Conservation (phyloP, 2,888 invertebrate genomes). For the Chorisops tibialis region DNA sequence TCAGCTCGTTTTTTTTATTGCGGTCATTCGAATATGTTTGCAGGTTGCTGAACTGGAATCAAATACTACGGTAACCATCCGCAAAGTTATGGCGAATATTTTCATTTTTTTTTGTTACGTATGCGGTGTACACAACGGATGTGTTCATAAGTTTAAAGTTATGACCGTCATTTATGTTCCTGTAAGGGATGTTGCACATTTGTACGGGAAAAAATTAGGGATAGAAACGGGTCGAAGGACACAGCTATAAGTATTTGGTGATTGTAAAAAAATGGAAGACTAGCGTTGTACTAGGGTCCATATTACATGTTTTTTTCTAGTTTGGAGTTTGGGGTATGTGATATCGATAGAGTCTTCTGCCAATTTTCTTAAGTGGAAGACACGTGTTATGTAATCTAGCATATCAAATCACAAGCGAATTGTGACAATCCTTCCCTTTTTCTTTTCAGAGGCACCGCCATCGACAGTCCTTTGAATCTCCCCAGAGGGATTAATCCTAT, state of each 20-base stretch:
- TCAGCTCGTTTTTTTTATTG: slow-evolving; percentile 33
- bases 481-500: slow-evolving; percentile 18
- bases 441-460: not conserved
- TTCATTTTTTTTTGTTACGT: slow-evolving; percentile 16
- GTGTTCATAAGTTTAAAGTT: slow-evolving; percentile 31
- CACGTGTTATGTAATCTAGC: slow-evolving; percentile 31
- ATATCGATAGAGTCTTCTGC: too few species aligned
- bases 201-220: not conserved
- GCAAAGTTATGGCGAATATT: slow-evolving; percentile 33
- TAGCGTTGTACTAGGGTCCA: not conserved
- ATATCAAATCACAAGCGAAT: slow-evolving; percentile 27
- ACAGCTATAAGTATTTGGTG: too few species aligned
- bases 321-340: too few species aligned
- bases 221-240: too few species aligned
- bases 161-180: slow-evolving; percentile 33
- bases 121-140: slow-evolving; percentile 12
- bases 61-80: slow-evolving; percentile 32
- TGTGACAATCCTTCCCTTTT: slow-evolving; percentile 14
- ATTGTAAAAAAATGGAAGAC: not conserved
- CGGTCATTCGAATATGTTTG: slow-evolving; percentile 34
- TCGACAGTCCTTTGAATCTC: slow-evolving; percentile 2
- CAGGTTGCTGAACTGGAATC: slow-evolving; percentile 34
- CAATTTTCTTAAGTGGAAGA: not conserved
- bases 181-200: slow-evolving; percentile 30
- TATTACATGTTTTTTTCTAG: not conserved